phyloP scores from a whole-genome alignment of 2,113 vertebrate genomes.

The Dryoscopus gambensis region DNA sequence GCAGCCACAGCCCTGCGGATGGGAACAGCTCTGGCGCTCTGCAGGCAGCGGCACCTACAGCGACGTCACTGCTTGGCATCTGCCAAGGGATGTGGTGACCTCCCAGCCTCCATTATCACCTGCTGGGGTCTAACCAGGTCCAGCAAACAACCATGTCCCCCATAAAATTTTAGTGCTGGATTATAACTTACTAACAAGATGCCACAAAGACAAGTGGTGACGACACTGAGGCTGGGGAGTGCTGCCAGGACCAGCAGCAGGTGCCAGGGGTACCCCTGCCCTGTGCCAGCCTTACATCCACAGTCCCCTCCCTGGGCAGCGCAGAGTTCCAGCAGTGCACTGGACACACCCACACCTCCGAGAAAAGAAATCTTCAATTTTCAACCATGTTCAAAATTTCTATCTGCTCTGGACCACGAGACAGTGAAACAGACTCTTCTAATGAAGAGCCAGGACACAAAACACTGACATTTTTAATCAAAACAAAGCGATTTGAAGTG shows the following conservation, averaged over 20 bases:
- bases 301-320: fast-evolving
- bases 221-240: fast-evolving
- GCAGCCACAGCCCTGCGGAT: neutral
- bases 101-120: neutral
- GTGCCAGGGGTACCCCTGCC: neutral
- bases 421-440: neutral
- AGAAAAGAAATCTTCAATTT: neutral
- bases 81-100: neutral
- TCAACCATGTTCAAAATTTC: neutral
- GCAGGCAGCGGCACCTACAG: neutral
- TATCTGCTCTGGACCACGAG: neutral
- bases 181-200: neutral
- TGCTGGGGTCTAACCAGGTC: neutral
- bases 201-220: neutral
- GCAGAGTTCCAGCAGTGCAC: neutral
- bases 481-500: neutral
- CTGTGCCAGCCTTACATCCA: fast-evolving
- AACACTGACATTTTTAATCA: neutral
- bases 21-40: neutral
- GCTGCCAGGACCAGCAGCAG: neutral
- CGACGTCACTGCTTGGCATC: fast-evolving
- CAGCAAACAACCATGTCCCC: neutral
- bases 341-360: neutral
- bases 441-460: neutral
- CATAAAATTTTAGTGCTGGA: neutral